Conservation (phyloP, 2,113 vertebrate genomes). For the Aldabrachelys gigantea region DNA sequence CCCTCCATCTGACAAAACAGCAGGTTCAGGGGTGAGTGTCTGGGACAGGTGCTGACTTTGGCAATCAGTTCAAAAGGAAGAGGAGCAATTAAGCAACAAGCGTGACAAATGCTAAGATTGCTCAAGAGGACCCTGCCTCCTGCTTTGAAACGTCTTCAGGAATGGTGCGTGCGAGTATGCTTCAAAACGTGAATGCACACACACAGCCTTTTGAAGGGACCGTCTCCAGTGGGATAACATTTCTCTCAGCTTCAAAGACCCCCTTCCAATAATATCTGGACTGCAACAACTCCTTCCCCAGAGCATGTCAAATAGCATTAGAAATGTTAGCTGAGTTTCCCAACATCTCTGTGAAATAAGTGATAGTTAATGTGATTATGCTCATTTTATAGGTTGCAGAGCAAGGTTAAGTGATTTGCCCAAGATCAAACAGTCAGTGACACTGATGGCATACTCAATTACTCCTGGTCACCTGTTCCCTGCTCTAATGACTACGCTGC, state of each 20-base stretch:
- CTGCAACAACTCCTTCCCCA: neutral
- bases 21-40: neutral
- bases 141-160: constrained; percentile 15
- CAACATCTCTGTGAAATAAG: neutral
- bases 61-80: constrained; percentile 56
- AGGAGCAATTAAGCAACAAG: neutral
- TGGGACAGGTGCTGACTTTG: constrained; percentile 61
- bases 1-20: constrained; percentile 26
- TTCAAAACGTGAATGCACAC: neutral
- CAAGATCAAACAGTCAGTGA: neutral
- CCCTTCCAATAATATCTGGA: neutral
- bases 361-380: neutral
- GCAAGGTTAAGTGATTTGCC: neutral
- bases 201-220: neutral
- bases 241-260: constrained; percentile 33
- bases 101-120: neutral
- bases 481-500: neutral
- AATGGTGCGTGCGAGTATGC: neutral
- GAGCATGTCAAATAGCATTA: neutral
- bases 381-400: neutral
- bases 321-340: constrained; percentile 27
- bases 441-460: neutral
- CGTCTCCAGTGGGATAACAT: fast-evolving
- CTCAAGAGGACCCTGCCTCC: constrained; percentile 38
- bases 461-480: neutral